These are phyloP conservation scores for Drosophila borealis DNA, from an alignment of 2,888 invertebrate species.

Conservation along the genomic window DNA sequence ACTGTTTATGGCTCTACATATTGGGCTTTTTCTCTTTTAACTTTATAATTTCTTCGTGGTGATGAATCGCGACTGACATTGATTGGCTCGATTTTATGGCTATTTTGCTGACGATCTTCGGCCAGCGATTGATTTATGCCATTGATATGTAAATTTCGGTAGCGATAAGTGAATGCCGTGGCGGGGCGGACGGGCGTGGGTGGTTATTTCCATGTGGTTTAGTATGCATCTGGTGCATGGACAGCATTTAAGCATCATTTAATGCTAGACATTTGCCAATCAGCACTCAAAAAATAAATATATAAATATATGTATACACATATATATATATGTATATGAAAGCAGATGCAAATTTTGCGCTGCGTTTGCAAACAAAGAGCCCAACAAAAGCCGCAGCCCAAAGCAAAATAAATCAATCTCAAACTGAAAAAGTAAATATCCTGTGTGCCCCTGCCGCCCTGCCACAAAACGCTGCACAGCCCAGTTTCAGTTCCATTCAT, in stretches of 20 bases:
- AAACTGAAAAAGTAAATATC: constrained; percentile 73
- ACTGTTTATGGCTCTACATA: constrained; percentile 23
- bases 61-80: constrained; percentile 29
- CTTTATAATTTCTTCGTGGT: constrained; percentile 5
- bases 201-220: constrained; percentile 20
- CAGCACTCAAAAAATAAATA: background rate
- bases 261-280: constrained; percentile 24
- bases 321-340: too few species aligned
- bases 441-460: constrained; percentile 39
- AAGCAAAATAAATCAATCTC: constrained; percentile 73
- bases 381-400: constrained; percentile 36
- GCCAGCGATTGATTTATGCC: constrained; percentile 29
- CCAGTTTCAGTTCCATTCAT: constrained; percentile 38
- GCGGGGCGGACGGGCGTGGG: constrained; percentile 28
- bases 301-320: too few species aligned
- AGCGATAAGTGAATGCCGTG: constrained; percentile 24
- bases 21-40: constrained; percentile 22
- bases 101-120: constrained; percentile 43
- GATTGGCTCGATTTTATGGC: constrained; percentile 44
- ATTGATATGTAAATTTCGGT: constrained; percentile 58
- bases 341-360: constrained; percentile 56
- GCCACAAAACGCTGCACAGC: background rate
- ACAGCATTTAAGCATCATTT: constrained; percentile 4
- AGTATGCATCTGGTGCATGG: constrained; percentile 58
- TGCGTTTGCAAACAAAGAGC: constrained; percentile 58